phyloP scores from a whole-genome alignment of 35 echinoderm and acorn worm species.

The Apostichopus japonicus region DNA sequence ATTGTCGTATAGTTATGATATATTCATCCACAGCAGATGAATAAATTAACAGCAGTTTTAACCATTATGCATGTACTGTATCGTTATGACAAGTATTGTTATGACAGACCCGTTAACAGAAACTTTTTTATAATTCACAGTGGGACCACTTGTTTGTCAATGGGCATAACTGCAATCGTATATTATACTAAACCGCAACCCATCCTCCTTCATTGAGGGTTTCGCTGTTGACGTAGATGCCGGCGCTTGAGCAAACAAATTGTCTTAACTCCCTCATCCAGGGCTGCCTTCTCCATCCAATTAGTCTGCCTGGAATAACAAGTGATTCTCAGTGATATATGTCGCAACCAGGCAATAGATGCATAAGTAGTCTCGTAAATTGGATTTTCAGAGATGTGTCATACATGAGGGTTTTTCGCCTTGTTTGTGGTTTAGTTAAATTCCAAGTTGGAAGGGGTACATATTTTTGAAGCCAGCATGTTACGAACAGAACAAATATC shows the following conservation, averaged over 20 bases:
- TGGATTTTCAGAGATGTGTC: constrained; percentile 18
- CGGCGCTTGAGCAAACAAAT: constrained; percentile 23
- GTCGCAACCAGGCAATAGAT: neutral
- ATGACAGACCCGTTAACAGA: neutral
- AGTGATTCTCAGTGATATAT: neutral
- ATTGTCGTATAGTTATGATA: neutral
- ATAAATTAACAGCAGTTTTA: neutral
- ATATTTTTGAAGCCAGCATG: neutral
- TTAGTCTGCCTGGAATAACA: constrained; percentile 36
- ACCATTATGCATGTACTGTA: neutral
- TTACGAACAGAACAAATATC: too few species aligned
- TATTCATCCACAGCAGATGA: neutral
- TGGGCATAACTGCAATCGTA: neutral
- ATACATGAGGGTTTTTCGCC: neutral
- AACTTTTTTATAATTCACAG: neutral
- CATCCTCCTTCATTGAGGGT: constrained; percentile 18
- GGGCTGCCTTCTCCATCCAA: neutral
- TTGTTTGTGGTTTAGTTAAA: neutral
- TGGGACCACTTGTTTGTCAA: neutral
- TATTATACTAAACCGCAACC: neutral
- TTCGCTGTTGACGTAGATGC: neutral
- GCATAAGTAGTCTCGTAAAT: constrained; percentile 22
- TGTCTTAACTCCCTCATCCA: neutral
- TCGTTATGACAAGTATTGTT: neutral
- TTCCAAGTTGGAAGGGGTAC: neutral